A percentile compares a stretch with the other conserved stretches of the same genome.
Conservation (phyloP, 2,888 invertebrate species). For the Andrena praecox region DNA sequence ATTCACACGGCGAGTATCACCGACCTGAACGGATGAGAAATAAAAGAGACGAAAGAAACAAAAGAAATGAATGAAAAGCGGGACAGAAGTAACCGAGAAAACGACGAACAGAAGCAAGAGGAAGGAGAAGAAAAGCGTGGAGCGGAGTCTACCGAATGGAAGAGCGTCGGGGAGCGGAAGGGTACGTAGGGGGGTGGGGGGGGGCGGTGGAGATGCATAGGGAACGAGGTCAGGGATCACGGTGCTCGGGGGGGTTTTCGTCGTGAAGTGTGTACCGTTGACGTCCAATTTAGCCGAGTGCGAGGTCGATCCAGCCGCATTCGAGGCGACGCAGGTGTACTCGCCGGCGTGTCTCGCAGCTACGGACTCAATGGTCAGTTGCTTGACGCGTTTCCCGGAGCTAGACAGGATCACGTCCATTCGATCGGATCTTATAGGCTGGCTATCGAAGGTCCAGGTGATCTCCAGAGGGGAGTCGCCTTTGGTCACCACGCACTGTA, state of each 20-base stretch:
- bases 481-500: constrained; percentile 90
- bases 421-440: constrained; percentile 75
- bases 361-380: constrained; percentile 89
- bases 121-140: not conserved
- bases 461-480: constrained; percentile 93
- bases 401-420: constrained; percentile 76
- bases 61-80: not conserved
- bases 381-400: constrained; percentile 80
- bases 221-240: not conserved
- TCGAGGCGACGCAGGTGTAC: constrained; percentile 89
- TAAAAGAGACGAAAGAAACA: not conserved
- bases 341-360: constrained; percentile 89
- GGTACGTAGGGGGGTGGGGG: not conserved
- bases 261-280: constrained; percentile 87
- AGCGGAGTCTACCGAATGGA: not conserved
- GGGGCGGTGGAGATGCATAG: not conserved
- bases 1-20: not conserved
- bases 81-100: not conserved
- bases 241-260: constrained; percentile 21
- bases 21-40: not conserved
- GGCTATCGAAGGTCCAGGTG: constrained; percentile 88
- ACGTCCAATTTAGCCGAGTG: constrained; percentile 90
- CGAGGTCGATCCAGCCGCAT: constrained; percentile 87
- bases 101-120: not conserved
- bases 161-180: not conserved